Percentiles rank a stretch among this genome's conserved stretches.
Conservation (phyloP, 2,113 vertebrate species). For the Phocoena sinus region DNA sequence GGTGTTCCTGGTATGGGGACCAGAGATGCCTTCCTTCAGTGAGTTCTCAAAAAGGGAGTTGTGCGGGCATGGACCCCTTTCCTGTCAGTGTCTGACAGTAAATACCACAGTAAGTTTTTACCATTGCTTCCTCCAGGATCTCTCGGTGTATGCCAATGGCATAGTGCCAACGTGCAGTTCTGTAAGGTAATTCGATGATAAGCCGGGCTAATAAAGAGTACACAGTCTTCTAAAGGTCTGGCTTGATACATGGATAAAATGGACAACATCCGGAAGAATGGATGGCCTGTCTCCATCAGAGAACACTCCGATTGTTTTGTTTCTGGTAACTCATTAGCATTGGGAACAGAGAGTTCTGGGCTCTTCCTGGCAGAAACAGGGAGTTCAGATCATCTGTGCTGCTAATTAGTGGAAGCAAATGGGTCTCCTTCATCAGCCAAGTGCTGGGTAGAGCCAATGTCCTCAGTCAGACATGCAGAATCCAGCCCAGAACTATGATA, state of each 20-base stretch:
- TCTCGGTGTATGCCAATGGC: not conserved
- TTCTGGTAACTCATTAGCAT: conserved; percentile 36
- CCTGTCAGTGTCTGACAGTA: not conserved
- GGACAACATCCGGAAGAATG: not conserved
- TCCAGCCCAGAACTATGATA: not conserved
- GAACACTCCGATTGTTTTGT: not conserved
- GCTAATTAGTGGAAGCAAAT: not conserved
- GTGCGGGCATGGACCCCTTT: not conserved
- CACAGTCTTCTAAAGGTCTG: not conserved
- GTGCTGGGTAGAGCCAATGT: not conserved
- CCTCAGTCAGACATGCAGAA: not conserved
- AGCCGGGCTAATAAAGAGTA: not conserved
- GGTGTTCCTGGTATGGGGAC: not conserved
- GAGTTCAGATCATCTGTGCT: not conserved
- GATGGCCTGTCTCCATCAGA: not conserved
- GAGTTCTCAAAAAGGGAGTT: not conserved
- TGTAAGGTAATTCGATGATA: not conserved
- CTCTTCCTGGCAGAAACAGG: conserved; percentile 12
- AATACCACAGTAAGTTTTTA: not conserved
- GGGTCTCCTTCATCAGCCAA: not conserved
- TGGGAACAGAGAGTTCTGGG: conserved; percentile 34
- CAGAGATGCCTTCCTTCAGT: not conserved
- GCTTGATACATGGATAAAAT: not conserved
- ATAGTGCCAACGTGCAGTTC: not conserved
- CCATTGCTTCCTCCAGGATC: not conserved